Percentiles rank a stretch among this genome's conserved stretches.
phyloP scores from a whole-genome alignment of 2,888 invertebrate genomes.

The Cosmorhoe ocellata region DNA sequence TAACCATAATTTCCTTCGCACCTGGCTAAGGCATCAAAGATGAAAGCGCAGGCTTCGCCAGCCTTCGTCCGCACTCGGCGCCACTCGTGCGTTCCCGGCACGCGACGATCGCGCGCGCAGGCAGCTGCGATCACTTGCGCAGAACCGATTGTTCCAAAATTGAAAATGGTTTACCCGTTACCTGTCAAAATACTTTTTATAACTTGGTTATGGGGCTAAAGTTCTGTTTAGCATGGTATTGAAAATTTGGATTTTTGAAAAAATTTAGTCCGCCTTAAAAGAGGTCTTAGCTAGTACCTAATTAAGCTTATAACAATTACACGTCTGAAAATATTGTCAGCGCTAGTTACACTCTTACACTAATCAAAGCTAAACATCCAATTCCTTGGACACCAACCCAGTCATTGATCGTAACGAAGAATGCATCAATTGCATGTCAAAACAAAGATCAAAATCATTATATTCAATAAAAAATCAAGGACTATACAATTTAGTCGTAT shows the following conservation, averaged over 20 bases:
- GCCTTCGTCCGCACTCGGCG: constrained; percentile 33
- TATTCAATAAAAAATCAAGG: too few relatives aligned
- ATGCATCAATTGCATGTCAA: too few relatives aligned
- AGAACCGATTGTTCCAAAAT: constrained; percentile 61
- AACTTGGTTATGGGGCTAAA: not conserved
- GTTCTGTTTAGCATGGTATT: not conserved
- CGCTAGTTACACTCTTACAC: too few relatives aligned
- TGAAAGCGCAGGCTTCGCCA: constrained; percentile 24
- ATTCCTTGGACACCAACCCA: too few relatives aligned
- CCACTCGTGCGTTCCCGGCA: constrained; percentile 66
- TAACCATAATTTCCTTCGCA: constrained; percentile 9
- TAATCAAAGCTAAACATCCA: too few relatives aligned
- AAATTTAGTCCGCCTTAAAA: too few relatives aligned
- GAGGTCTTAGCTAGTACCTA: too few relatives aligned
- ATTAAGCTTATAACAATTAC: too few relatives aligned
- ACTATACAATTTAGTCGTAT: too few relatives aligned
- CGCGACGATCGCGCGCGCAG: constrained; percentile 69
- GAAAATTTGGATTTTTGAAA: not conserved
- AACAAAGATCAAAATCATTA: too few relatives aligned
- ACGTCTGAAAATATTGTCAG: too few relatives aligned
- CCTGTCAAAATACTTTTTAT: constrained; percentile 26
- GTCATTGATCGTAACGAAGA: too few relatives aligned
- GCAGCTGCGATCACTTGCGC: constrained; percentile 65
- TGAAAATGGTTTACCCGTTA: constrained; percentile 39
- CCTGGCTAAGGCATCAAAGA: constrained; percentile 16